phyloP scores from a whole-genome alignment of 2,113 vertebrate species.

The Clarias macrocephalus region DNA sequence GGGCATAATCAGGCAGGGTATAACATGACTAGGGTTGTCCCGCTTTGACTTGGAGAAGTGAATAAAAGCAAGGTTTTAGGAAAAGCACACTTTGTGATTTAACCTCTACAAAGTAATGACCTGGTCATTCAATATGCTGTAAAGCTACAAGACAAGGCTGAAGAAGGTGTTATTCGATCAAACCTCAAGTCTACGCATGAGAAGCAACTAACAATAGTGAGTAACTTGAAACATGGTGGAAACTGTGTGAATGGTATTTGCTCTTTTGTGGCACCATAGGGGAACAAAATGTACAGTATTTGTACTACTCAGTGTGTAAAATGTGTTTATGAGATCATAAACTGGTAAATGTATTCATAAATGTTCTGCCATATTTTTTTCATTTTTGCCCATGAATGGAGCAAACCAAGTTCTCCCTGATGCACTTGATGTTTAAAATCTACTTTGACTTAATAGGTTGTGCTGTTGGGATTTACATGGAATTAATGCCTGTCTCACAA shows the following conservation, averaged over 20 bases:
- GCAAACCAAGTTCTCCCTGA: background rate
- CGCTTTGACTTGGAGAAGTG: slow-evolving; percentile 23
- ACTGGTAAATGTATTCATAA: slow-evolving; percentile 2
- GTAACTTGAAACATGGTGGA: background rate
- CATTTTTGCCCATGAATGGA: no score
- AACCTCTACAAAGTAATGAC: slow-evolving; percentile 23
- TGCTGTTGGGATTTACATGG: slow-evolving; percentile 26
- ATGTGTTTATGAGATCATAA: background rate
- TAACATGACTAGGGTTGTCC: slow-evolving; percentile 52
- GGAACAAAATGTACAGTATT: background rate
- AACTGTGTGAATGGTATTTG: slow-evolving; percentile 10
- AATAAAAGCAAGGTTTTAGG: slow-evolving; percentile 24
- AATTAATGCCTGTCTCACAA: slow-evolving; percentile 15
- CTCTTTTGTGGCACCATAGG: background rate
- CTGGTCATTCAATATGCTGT: background rate
- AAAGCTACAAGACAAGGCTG: background rate
- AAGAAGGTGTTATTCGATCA: background rate
- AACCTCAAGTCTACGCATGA: background rate
- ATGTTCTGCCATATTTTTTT: background rate
- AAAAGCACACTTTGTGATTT: slow-evolving; percentile 29
- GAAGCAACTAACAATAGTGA: background rate
- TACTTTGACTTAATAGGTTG: slow-evolving; percentile 15
- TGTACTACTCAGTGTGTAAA: background rate
- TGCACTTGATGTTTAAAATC: background rate
- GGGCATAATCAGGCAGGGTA: slow-evolving; percentile 48